Evolutionary conservation across 2,888 invertebrate genomes (phyloP), one percentile per base, ranked within the genome.

Genomic region (Ochropleura plecta): DNA sequence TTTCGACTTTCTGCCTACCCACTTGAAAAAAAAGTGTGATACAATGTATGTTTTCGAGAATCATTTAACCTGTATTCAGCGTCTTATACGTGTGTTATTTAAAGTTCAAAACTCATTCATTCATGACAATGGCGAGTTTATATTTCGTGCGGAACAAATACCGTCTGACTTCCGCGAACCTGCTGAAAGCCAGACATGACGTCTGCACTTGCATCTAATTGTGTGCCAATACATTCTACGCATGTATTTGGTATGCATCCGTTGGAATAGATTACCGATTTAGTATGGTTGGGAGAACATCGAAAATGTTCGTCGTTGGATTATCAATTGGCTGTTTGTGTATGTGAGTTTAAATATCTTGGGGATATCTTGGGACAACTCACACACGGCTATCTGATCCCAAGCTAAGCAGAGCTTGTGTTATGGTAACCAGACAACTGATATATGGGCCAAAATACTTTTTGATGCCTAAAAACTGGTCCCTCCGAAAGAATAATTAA

Each of bases 131-230:
- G 48, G 59, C 44, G 44, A 66, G 57, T 76, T 64, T 59, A 44
- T 55, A 3, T 76, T 79, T 64, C 70, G 78, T 79, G 63, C 69
- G 69, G 82, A 79, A 82, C 78, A 69, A 79, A 77, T 55, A 16
- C 40, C n/a, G 64, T 49, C n/a, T 12, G 69, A 69, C 82, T 79
- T 82, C 69, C 78, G 77, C 57, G 59, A 55, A 53, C 3, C 20
- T 59, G 42, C 69, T 55, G 63, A 76, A 64, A 76, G 48, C 57
- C 82, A 77, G 82, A 77, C 82, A 5, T 77, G 59, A 76, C 82
- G 64, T 44, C 5, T 12, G 7, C n/a, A 44, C 44, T 44, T 82
- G 82, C 77, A 76, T 53, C 55, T 69, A 49, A 69, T 63, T 77
- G 69, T 77, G 30, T 78, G 79, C 79, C 79, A 79, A 79, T 55